Evolutionary conservation across 2,888 invertebrate genomes (phyloP), one percentile per base, ranked within the genome.

Genomic region (Rhorus exstirpatorius): DNA sequence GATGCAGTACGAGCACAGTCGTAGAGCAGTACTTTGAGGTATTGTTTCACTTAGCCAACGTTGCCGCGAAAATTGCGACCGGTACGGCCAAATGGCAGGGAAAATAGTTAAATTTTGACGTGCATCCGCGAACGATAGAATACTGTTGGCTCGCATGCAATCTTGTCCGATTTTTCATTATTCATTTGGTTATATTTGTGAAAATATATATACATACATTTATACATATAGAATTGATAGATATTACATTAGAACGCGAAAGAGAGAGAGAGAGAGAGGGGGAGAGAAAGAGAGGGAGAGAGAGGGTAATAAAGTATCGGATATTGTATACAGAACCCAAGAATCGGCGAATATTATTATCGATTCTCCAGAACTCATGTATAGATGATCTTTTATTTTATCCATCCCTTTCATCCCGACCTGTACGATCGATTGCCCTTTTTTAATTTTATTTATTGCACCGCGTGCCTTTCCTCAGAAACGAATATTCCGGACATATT

Each of bases 81-180:
- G 68, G 80, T 83, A 78, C 74, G 80, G 74, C 83, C 44, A 86
- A 83, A 84, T 84, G 86, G 80, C 86, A 72, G 72, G n/a, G 77
- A 83, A 81, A 51, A 72, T 79, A 81, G 72, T 72, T 79, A 81
- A 83, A 79, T 79, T 63, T 68, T 53, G 68, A 67, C 83, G 78
- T 80, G 76, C 70, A 63, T 61, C 63, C 26, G 26, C 31, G 58
- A 19, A 41, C 21, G 53, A 51, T 63, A 49, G 76, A 75, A 80
- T 78, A 84, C 76, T 70, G 65, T 67, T 72, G 8, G 17, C 14
- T 68, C 60, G 76, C 84, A 70, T 84, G 84, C 85, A 31, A 84
- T 74, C 81, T n/a, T 68, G 26, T 35, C 17, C n/a, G 55, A 68
- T 77, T 65, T 76, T 67, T 80, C 41, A 63, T 75, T 55, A 19